Percentiles rank a stretch among this genome's conserved stretches.
Evolutionary conservation across 2,888 invertebrate species (phyloP).

Genomic region (Thelaira solivaga): DNA sequence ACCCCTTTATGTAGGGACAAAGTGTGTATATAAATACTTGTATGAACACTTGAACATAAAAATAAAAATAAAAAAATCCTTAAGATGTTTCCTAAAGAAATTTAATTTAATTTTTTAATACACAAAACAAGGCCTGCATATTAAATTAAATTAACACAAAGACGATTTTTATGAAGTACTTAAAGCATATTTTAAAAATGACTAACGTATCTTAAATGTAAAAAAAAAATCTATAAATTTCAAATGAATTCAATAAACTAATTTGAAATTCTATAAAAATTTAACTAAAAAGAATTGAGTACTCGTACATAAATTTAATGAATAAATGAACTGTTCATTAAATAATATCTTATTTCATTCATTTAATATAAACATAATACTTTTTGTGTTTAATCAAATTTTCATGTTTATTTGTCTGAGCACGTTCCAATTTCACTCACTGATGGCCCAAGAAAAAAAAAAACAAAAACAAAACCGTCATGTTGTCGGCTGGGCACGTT

Average conservation of each 20-base stretch:
- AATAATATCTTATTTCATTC: conserved; percentile 48
- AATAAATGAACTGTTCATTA: conserved; percentile 4
- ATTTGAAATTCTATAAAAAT: background rate
- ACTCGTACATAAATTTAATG: background rate
- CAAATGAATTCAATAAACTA: background rate
- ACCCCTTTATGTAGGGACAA: too few species aligned
- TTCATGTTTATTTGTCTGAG: conserved; percentile 49
- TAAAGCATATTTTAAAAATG: too few species aligned
- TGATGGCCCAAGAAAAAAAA: too few species aligned
- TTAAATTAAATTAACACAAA: background rate
- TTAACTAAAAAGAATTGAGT: conserved; percentile 10
- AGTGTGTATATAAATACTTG: background rate
- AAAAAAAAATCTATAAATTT: too few species aligned
- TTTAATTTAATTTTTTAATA: background rate
- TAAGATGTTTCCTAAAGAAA: conserved; percentile 18
- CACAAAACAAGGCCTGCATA: background rate
- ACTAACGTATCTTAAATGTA: too few species aligned
- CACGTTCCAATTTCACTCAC: conserved; percentile 53
- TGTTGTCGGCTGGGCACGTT: background rate
- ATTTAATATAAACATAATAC: conserved; percentile 50
- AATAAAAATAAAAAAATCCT: conserved; percentile 12
- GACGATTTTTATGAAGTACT: background rate
- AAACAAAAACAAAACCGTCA: background rate
- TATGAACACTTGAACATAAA: background rate
- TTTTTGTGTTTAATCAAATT: conserved; percentile 32